phyloP scores from a whole-genome alignment of 2,888 invertebrate genomes.

The Amorpha juglandis region DNA sequence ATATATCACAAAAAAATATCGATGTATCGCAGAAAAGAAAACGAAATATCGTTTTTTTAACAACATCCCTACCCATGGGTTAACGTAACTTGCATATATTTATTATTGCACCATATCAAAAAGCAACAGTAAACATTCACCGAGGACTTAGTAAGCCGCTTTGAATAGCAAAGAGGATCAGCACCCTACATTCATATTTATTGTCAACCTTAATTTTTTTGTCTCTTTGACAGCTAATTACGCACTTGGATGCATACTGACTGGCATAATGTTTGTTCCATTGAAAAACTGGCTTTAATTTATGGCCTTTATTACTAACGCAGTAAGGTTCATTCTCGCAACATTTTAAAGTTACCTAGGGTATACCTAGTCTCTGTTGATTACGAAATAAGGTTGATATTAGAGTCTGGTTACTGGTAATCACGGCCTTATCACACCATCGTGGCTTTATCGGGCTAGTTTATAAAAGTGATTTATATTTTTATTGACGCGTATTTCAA shows the following conservation, averaged over 20 bases:
- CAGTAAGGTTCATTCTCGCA: slow-evolving; percentile 34
- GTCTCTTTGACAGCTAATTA: slow-evolving; percentile 69
- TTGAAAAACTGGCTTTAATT: slow-evolving; percentile 16
- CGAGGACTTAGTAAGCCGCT: slow-evolving; percentile 17
- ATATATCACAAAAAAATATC: too few relatives aligned
- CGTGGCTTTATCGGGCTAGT: slow-evolving; percentile 47
- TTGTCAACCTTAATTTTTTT: slow-evolving; percentile 62
- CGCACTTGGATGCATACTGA: slow-evolving; percentile 67
- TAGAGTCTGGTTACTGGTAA: not conserved
- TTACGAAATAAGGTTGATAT: not conserved
- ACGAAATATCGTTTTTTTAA: too few relatives aligned
- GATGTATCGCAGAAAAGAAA: too few relatives aligned
- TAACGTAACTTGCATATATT: not conserved
- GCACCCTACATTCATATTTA: slow-evolving; percentile 53
- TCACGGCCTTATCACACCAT: slow-evolving; percentile 35
- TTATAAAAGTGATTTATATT: slow-evolving; percentile 53
- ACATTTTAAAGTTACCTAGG: slow-evolving; percentile 20
- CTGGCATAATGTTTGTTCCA: slow-evolving; percentile 45
- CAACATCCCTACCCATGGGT: too few relatives aligned
- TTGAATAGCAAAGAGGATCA: slow-evolving; percentile 48
- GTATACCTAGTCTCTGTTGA: not conserved
- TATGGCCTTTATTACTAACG: not conserved
- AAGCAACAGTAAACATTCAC: slow-evolving; percentile 32
- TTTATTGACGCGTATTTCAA: slow-evolving; percentile 40
- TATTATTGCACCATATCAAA: slow-evolving; percentile 3